Evolutionary conservation across 2,888 invertebrate species (phyloP).

Genomic region (Glyphotaelius pellucidus): DNA sequence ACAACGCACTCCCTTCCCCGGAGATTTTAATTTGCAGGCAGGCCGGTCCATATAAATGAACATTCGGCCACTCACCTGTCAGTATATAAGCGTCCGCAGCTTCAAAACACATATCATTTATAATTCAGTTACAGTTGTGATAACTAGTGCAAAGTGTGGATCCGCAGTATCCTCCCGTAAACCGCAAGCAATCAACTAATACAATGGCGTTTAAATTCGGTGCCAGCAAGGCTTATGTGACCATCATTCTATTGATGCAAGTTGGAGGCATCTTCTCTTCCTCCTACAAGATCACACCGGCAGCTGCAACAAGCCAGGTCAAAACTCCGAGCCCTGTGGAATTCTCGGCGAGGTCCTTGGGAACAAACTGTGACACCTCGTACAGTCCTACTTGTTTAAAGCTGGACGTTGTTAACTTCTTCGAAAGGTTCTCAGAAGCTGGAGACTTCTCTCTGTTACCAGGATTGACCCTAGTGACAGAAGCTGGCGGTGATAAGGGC

Average conservation of each 20-base stretch:
- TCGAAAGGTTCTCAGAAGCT: conserved; percentile 85
- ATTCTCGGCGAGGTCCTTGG: conserved; percentile 55
- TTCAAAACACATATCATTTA: conserved; percentile 57
- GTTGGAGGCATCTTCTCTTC: conserved; percentile 57
- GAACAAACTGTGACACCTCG: conserved; percentile 68
- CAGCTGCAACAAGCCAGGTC: neutral
- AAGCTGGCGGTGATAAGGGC: conserved; percentile 73
- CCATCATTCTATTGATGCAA: conserved; percentile 54
- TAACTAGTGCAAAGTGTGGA: conserved; percentile 32
- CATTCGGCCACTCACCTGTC: conserved; percentile 21
- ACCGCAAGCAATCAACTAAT: neutral
- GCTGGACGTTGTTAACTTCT: conserved; percentile 85
- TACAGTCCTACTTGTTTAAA: conserved; percentile 86
- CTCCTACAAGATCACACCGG: conserved; percentile 34
- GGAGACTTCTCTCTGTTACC: conserved; percentile 84
- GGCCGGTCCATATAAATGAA: conserved; percentile 20
- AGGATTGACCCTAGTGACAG: conserved; percentile 85
- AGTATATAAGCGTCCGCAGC: conserved; percentile 57
- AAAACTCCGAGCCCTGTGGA: conserved; percentile 12
- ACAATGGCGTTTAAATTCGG: conserved; percentile 54
- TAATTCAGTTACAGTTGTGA: conserved; percentile 44
- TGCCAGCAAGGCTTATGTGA: conserved; percentile 46
- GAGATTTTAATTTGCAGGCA: conserved; percentile 6
- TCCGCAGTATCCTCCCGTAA: neutral
- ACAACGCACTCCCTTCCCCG: neutral